Evolutionary conservation across 2,113 vertebrate genomes (phyloP), one percentile per base, ranked within the genome.

Genomic region (Ursus arctos): DNA sequence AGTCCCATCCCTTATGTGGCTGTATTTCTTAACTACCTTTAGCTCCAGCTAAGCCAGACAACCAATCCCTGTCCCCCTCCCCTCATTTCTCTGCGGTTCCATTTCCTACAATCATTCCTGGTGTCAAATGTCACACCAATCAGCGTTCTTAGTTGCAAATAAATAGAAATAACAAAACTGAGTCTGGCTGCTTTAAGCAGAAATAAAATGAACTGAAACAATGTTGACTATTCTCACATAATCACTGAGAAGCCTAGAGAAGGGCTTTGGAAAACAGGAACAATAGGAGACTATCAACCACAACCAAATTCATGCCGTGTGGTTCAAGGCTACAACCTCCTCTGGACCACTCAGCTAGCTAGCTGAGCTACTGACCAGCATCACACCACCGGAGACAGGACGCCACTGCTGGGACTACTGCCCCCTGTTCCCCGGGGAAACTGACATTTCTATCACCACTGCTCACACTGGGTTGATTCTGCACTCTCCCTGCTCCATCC

Each of bases 81-180:
- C 9, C 36, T 49, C 9, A 24, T 57, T 43, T 95, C 57, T 90
- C 47, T 80, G 51, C 2, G 26, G 28, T 88, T 93, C 71, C 77
- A 79, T 84, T 83, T 95, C 87, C 74, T 81, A n/a, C 24, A 69
- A n/a, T 31, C 71, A 94, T 95, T 96, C 79, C 84, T 59, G 8
- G 15, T 90, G 19, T 76, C 69, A 95, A 91, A 77, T 49, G 85
- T 71, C n/a, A 76, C n/a, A 94, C 31, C 51, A 59, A 33, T 82
- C 53, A 93, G 21, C 6, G 5, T 91, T 91, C 40, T 72, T 72
- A 71, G 43, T 8, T 86, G 51, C 33, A 93, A 76, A 88, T 40
- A 90, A 96, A 96, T 7, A 92, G 47, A 95, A 95, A 96, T 65
- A 95, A 80, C 28, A 76, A 94, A 97, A 84, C 21, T 28, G n/a